phyloP scores from a whole-genome alignment of 2,113 vertebrate genomes.

The Leptosomus discolor region DNA sequence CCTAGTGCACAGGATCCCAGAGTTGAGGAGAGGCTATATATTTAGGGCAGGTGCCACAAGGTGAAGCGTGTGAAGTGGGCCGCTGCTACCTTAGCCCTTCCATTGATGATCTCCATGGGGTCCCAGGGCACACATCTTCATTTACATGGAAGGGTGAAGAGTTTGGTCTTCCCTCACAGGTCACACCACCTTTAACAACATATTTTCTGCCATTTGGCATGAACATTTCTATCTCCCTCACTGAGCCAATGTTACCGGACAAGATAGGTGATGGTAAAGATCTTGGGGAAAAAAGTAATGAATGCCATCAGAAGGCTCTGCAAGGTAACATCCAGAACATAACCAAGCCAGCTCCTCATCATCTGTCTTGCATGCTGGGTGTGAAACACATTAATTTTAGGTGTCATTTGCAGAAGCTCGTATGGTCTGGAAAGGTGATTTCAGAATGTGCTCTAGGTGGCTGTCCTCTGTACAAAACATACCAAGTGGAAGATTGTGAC shows the following conservation, averaged over 20 bases:
- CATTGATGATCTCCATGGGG: accelerated
- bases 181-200: background rate
- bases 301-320: background rate
- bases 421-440: background rate
- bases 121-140: background rate
- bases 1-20: background rate
- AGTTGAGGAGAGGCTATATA: background rate
- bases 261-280: background rate
- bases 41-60: background rate
- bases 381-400: background rate
- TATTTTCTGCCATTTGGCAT: background rate
- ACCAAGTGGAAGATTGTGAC: background rate
- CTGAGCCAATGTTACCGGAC: background rate
- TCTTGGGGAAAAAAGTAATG: background rate
- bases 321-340: background rate
- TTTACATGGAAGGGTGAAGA: background rate
- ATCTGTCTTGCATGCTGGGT: background rate
- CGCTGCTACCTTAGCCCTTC: background rate
- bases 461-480: background rate
- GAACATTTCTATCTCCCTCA: background rate
- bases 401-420: background rate
- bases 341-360: background rate
- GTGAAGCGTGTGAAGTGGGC: background rate
- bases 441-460: background rate
- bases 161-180: background rate